These are phyloP conservation scores for Intellagama lesueurii DNA, from an alignment of 2,797 vertebrate genomes.

Conservation along the genomic window DNA sequence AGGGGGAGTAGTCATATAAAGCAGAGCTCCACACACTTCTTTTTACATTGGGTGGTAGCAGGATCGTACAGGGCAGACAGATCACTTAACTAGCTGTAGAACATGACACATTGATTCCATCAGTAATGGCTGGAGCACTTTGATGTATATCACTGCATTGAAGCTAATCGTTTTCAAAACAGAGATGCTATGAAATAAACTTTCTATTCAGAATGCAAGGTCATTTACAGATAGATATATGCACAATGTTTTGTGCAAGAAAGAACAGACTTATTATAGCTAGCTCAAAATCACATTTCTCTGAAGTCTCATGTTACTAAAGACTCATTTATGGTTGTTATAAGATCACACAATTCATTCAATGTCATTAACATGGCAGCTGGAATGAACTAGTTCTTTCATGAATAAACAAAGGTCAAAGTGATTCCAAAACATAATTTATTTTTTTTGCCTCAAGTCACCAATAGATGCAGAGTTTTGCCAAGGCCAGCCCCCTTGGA, in stretches of 20 bases:
- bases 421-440: accelerated
- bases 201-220: conserved; percentile 58
- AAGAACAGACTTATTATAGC: conserved; percentile 39
- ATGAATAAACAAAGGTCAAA: accelerated
- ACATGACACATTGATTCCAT: neutral
- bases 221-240: conserved; percentile 25
- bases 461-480: conserved; percentile 32
- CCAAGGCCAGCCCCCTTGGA: accelerated
- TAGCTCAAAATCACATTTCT: conserved; percentile 51
- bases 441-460: neutral
- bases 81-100: too few relatives aligned
- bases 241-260: conserved; percentile 26
- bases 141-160: neutral
- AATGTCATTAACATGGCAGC: conserved; percentile 34
- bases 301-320: conserved; percentile 8
- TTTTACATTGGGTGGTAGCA: neutral
- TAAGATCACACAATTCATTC: conserved; percentile 29
- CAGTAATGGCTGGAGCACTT: neutral
- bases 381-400: conserved; percentile 3
- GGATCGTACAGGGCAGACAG: neutral
- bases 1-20: neutral
- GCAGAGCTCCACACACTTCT: neutral
- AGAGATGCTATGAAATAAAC: conserved; percentile 21
- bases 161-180: neutral
- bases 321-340: neutral